These are phyloP conservation scores for Ramphastos sulfuratus DNA, from an alignment of 2,113 vertebrate species.

Conservation along the genomic window DNA sequence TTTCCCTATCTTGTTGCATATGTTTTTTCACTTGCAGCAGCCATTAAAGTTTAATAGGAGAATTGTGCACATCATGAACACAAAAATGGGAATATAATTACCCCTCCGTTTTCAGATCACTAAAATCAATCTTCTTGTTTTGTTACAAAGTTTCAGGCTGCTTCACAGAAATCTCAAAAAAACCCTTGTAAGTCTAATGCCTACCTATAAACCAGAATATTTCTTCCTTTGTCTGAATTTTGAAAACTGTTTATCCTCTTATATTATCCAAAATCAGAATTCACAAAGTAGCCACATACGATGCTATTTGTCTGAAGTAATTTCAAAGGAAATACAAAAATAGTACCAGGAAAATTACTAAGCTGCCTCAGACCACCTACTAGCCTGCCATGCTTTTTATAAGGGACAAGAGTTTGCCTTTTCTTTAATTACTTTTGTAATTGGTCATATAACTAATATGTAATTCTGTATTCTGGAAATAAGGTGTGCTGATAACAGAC, in stretches of 20 bases:
- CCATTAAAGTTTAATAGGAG: constrained; percentile 62
- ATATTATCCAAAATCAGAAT: neutral
- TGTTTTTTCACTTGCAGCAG: constrained; percentile 34
- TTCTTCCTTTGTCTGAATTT: neutral
- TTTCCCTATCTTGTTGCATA: constrained; percentile 39
- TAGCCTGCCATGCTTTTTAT: neutral
- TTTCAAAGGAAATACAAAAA: constrained; percentile 43
- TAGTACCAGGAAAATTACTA: neutral
- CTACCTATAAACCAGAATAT: neutral
- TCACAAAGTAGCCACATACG: neutral
- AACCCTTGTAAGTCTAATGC: neutral
- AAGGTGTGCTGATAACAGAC: neutral
- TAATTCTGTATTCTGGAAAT: neutral
- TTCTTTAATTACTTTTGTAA: neutral
- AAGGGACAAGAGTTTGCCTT: neutral
- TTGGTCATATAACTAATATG: neutral
- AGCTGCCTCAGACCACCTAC: constrained; percentile 1
- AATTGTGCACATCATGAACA: constrained; percentile 56
- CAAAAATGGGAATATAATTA: constrained; percentile 64
- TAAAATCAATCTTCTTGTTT: constrained; percentile 56
- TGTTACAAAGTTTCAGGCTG: constrained; percentile 22
- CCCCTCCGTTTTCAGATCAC: constrained; percentile 55
- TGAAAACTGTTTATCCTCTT: neutral
- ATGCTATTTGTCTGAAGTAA: neutral
- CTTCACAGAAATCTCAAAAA: neutral